A percentile compares a stretch with the other conserved stretches of the same genome.
Evolutionary conservation across 1,140 invertebrate species (phyloP).

Genomic region (Cydia amplana): DNA sequence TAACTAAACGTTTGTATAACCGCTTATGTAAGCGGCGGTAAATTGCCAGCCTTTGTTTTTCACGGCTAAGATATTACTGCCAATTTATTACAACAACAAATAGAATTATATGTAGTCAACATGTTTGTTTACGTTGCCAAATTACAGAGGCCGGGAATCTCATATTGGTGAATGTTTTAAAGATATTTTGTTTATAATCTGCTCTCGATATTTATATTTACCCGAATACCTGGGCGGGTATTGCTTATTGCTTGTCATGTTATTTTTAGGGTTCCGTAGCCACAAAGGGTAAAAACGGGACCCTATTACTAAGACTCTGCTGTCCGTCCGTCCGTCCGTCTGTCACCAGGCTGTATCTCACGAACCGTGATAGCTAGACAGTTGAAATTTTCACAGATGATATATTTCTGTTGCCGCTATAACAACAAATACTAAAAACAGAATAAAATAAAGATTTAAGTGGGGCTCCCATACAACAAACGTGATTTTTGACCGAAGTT

Average conservation of each 20-base stretch:
- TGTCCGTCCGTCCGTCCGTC: too few species aligned
- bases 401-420: too few species aligned
- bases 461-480: too few species aligned
- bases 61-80: conserved; percentile 30
- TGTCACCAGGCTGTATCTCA: too few species aligned
- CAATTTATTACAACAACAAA: conserved; percentile 30
- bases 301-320: too few species aligned
- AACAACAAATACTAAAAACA: too few species aligned
- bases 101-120: conserved; percentile 23
- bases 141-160: background rate
- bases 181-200: conserved; percentile 1
- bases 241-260: background rate
- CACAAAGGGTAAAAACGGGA: too few species aligned
- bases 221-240: background rate
- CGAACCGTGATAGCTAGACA: too few species aligned
- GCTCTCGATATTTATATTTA: background rate
- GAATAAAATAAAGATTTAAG: too few species aligned
- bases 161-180: background rate
- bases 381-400: too few species aligned
- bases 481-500: too few species aligned
- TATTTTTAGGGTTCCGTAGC: too few species aligned
- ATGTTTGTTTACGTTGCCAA: conserved; percentile 8
- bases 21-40: conserved; percentile 17
- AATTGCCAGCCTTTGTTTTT: conserved; percentile 27
- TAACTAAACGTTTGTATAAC: conserved; percentile 21